Conservation (phyloP, 2,888 invertebrate genomes). For the Hedya salicella region DNA sequence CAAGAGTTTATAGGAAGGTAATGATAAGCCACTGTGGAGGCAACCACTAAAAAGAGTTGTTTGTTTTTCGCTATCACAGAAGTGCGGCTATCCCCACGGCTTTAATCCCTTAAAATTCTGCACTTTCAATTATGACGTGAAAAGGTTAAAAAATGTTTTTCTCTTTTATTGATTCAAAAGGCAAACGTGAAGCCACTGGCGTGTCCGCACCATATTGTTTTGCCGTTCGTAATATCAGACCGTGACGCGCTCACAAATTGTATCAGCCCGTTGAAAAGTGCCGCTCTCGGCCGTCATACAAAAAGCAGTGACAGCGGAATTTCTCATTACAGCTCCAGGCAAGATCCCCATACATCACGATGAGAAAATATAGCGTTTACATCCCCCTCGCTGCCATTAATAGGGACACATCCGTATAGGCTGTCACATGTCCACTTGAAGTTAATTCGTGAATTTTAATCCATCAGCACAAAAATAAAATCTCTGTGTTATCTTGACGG, state of each 20-base stretch:
- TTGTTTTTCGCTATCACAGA: no score
- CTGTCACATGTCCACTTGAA: constrained; percentile 34
- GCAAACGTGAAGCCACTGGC: background rate
- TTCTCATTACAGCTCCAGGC: constrained; percentile 79
- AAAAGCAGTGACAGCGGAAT: constrained; percentile 80
- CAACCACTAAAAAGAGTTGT: no score
- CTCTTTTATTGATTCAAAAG: background rate
- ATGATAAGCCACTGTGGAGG: no score
- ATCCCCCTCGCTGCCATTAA: constrained; percentile 71
- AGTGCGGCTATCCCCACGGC: background rate
- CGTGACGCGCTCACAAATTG: constrained; percentile 54
- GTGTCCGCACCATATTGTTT: constrained; percentile 8
- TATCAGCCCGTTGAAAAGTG: constrained; percentile 64
- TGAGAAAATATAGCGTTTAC: constrained; percentile 80
- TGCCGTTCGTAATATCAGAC: constrained; percentile 45
- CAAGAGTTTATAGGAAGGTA: no score
- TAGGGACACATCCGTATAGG: constrained; percentile 64
- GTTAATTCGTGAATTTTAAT: constrained; percentile 17
- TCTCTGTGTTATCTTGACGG: no score
- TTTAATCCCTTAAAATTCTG: no score
- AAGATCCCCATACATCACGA: constrained; percentile 80
- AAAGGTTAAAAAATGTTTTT: background rate
- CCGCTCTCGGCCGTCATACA: constrained; percentile 65
- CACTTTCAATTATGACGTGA: no score
- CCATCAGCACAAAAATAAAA: background rate